These are phyloP conservation scores for Lepus oiostolus DNA, from an alignment of 2,797 vertebrate genomes.

Conservation along the genomic window DNA sequence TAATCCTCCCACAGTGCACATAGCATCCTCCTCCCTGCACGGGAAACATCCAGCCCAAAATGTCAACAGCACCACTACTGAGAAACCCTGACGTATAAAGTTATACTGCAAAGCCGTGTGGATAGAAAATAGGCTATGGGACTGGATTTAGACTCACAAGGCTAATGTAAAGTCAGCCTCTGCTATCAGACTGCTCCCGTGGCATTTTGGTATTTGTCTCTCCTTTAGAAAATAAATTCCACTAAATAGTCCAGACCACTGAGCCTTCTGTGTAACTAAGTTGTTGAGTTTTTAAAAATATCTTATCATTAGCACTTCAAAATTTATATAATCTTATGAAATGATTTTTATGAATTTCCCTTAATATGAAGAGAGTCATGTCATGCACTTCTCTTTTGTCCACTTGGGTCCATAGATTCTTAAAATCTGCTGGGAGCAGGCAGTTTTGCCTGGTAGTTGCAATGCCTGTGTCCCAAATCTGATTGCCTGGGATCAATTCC, in stretches of 20 bases:
- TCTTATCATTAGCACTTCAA: neutral
- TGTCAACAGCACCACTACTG: neutral
- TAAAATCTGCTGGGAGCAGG: neutral
- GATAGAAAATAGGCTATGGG: neutral
- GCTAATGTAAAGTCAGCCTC: neutral
- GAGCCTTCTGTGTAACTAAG: constrained; percentile 12
- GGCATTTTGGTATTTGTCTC: neutral
- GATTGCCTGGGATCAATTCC: too few species aligned
- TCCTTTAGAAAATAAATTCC: constrained; percentile 32
- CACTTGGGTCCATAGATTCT: constrained; percentile 47
- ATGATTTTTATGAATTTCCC: neutral
- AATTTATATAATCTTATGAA: constrained; percentile 13
- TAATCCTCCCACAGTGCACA: neutral
- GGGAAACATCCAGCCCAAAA: neutral
- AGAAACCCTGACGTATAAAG: neutral
- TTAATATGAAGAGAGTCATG: constrained; percentile 31
- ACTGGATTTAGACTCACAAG: neutral
- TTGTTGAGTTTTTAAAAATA: neutral
- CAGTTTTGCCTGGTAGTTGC: too few species aligned
- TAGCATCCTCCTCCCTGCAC: neutral
- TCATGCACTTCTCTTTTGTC: constrained; percentile 56
- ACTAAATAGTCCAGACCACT: constrained; percentile 11
- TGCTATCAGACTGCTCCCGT: neutral
- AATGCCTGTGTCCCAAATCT: too few species aligned
- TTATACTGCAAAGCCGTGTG: neutral